Base-by-base conservation (phyloP, 2,797 vertebrate genomes). In the Hippoglossus hippoglossus region DNA sequence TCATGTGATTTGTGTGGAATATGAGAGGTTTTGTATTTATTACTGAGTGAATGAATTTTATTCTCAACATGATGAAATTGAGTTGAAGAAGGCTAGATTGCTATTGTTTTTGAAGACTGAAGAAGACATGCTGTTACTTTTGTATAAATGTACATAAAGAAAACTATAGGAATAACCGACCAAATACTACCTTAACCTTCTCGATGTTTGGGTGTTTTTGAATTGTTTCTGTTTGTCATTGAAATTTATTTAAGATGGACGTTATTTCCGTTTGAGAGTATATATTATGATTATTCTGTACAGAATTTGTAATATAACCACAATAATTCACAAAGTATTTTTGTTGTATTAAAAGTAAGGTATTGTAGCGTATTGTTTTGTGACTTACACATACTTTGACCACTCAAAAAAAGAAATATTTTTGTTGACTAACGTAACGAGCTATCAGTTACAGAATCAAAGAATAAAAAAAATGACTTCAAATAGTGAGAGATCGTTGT, bases 21-120 rank as follows among this genome's bases (percentile, higher is more conserved):
- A 97, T 95, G 96, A 98, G 96, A 97, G 96, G 96, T 99, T 98
- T 98, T 99, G 97, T 99, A 99, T 99, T 99, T 99, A 99, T 99
- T 99, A 98, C 95, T 95, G 97, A 97, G 96, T 97, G 98, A 98
- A 96, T 98, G 97, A 97, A 97, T 97, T 93, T 93, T 93, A 92
- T 92, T 93, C 90, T 92, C 86, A 89, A 92, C 88, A 86, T 91
- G 86, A 91, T 84, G 88, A 94, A 95, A 96, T 95, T 87, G 90
- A 95, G 95, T 89, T 87, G 95, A 96, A 95, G 95, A 97, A 96
- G 96, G 96, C 96, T 96, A 96, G 95, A 95, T 96, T 96, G 96
- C 94, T 96, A 95, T 96, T 96, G 96, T 96, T 96, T 95, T 96
- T 95, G 96, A 96, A 96, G 96, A 97, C 94, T 95, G 96, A 97